Percentiles rank a stretch among this genome's conserved stretches.
These are phyloP conservation scores for Odontocolon sp. DNA, from an alignment of 2,888 invertebrate species.

Conservation along the genomic window DNA sequence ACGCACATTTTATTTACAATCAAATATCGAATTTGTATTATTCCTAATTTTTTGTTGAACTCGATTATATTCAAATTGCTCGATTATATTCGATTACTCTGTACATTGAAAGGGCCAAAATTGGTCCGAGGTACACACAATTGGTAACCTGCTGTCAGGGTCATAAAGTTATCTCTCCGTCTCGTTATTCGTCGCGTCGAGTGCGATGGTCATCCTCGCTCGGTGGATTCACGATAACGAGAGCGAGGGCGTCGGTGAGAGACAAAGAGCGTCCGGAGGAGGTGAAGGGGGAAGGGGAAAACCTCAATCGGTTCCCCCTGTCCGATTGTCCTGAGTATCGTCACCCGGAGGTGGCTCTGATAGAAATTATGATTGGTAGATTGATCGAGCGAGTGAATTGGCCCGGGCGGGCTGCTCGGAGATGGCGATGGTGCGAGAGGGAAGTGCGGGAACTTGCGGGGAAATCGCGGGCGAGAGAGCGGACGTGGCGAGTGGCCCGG, in stretches of 20 bases:
- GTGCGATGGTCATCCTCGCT: constrained; percentile 43
- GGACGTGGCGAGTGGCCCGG: constrained; percentile 79
- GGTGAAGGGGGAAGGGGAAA: too few relatives aligned
- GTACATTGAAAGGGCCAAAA: too few relatives aligned
- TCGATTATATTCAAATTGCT: too few relatives aligned
- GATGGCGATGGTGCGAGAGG: constrained; percentile 59
- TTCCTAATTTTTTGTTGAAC: too few relatives aligned
- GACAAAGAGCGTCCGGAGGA: constrained; percentile 60
- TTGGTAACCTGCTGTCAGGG: too few relatives aligned
- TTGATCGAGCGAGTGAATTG: constrained; percentile 69
- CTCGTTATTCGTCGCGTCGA: not conserved
- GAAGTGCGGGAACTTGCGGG: constrained; percentile 61
- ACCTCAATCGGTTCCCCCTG: constrained; percentile 44
- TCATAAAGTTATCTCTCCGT: too few relatives aligned
- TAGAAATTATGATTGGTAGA: constrained; percentile 80
- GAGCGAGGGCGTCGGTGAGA: constrained; percentile 60
- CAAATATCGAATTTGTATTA: too few relatives aligned
- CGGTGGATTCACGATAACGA: constrained; percentile 26
- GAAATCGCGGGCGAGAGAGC: constrained; percentile 60
- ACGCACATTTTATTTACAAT: too few relatives aligned
- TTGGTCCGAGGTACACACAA: too few relatives aligned
- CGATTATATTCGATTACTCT: too few relatives aligned
- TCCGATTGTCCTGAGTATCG: constrained; percentile 76
- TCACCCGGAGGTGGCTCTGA: constrained; percentile 81
- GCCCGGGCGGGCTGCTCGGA: constrained; percentile 46